These are phyloP conservation scores for Tragelaphus buxtoni DNA, from an alignment of 2,113 vertebrate genomes.

Conservation along the genomic window DNA sequence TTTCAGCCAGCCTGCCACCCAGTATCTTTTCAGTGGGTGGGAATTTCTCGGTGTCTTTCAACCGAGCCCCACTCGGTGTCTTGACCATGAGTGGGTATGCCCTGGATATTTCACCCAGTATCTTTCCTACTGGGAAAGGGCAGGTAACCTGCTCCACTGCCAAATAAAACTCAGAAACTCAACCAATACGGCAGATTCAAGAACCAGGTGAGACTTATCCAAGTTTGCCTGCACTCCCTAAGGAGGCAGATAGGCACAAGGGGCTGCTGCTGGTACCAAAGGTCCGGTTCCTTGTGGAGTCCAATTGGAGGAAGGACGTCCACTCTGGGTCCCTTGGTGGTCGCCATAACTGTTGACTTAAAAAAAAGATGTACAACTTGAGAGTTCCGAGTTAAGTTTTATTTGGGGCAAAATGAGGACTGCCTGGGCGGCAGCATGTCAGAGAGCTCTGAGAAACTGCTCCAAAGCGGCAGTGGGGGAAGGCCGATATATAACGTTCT, in stretches of 20 bases:
- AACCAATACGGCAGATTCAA: not conserved
- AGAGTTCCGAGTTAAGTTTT: not conserved
- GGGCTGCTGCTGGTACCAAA: not conserved
- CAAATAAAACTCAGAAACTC: not conserved
- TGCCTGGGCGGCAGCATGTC: not conserved
- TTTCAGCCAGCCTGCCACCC: not conserved
- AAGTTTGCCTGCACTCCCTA: not conserved
- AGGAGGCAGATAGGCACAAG: not conserved
- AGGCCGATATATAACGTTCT: accelerated
- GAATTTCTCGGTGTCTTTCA: not conserved
- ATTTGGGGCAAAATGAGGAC: not conserved
- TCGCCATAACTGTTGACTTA: not conserved
- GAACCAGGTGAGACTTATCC: not conserved
- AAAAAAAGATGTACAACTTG: not conserved
- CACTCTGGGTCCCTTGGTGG: not conserved
- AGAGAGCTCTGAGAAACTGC: not conserved
- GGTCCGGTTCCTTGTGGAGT: not conserved
- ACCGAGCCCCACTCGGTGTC: not conserved
- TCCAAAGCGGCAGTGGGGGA: not conserved
- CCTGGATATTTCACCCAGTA: not conserved
- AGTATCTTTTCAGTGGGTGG: not conserved
- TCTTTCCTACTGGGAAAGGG: not conserved
- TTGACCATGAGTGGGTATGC: not conserved
- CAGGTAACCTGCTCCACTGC: not conserved
- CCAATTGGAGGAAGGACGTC: not conserved